Evolutionary conservation across 2,113 vertebrate genomes (phyloP), one percentile per base, ranked within the genome.

Genomic region (Gambusia holbrooki): DNA sequence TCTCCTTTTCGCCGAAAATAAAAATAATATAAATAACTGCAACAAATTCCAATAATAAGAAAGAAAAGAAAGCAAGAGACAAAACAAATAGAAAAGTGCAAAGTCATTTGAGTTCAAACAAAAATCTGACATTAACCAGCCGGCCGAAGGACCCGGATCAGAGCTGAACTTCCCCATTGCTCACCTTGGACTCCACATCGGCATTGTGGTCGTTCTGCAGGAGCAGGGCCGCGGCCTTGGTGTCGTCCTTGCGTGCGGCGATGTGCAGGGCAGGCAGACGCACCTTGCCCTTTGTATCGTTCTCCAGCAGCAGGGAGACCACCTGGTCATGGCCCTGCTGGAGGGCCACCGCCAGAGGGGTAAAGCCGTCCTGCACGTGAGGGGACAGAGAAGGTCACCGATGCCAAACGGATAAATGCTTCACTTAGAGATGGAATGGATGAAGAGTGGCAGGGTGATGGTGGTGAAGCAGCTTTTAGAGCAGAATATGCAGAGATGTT

Each of bases 311-410:
- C 90, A 99, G 93, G 12, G 98, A 99, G 89, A 99, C 98, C 83
- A 98, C 98, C 91, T 99, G 97, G 93, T 99, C 97, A 0, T 99
- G 98, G 78, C 98, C 98, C 94, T 99, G 98, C 88, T 99, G 98
- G 85, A 99, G 95, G 70, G 98, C 98, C 65, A 99, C 97, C 0
- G 98, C 98, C 94, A 99, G 76, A 1, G 98, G 98, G 0, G 98
- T 99, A 91, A 99, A 99, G 81, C 98, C 98, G 17, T 99, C 98
- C 98, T 99, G 91, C 33, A 73, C 28, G 82, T 17, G 22, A 91
- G 61, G 28, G 33, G 45, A 60, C 4, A 84, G 33, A 71, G 22
- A 15, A 33, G 66, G 19, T 85, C 65, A 88, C 0, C 12, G 9
- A 37, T 22, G 63, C 14, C 48, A 60, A 15, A 65, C 30, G 17